Evolutionary conservation across 2,888 invertebrate species (phyloP).

Genomic region (Nemotelus nigrinus): DNA sequence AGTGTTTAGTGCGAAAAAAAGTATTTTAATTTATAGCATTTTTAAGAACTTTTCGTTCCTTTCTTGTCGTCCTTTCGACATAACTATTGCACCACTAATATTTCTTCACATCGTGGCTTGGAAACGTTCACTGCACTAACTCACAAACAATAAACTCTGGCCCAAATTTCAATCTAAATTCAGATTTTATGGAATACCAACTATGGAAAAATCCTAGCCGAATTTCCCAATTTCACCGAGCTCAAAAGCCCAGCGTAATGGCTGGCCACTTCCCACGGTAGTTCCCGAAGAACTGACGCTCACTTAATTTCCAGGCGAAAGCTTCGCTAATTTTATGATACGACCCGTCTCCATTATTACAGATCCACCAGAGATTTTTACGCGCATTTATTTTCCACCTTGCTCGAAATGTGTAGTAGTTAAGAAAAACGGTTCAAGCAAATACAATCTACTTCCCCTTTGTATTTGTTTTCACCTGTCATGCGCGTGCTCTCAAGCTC

Average conservation of each 20-base stretch:
- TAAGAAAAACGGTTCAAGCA: too few relatives aligned
- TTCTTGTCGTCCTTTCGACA: constrained; percentile 32
- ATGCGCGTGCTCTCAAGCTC: too few relatives aligned
- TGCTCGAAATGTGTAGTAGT: not conserved
- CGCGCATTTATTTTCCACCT: constrained; percentile 23
- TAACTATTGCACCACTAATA: not conserved
- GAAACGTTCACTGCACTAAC: constrained; percentile 9
- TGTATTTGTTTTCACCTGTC: too few relatives aligned
- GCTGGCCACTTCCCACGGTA: constrained; percentile 38
- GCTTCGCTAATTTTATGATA: constrained; percentile 13
- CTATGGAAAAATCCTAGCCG: not conserved
- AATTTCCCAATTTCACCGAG: not conserved
- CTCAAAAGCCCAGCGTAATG: not conserved
- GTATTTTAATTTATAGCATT: not conserved
- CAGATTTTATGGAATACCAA: not conserved
- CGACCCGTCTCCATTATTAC: not conserved
- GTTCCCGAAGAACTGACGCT: constrained; percentile 32
- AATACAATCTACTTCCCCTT: too few relatives aligned
- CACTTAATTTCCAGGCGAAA: constrained; percentile 16
- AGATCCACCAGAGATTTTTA: constrained; percentile 18
- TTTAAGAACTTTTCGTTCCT: not conserved
- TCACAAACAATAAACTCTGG: constrained; percentile 4
- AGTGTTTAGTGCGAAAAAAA: constrained; percentile 8
- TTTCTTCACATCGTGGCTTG: constrained; percentile 27
- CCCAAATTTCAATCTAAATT: not conserved